Evolutionary conservation across 2,797 vertebrate species (phyloP).

Genomic region (Menidia menidia): DNA sequence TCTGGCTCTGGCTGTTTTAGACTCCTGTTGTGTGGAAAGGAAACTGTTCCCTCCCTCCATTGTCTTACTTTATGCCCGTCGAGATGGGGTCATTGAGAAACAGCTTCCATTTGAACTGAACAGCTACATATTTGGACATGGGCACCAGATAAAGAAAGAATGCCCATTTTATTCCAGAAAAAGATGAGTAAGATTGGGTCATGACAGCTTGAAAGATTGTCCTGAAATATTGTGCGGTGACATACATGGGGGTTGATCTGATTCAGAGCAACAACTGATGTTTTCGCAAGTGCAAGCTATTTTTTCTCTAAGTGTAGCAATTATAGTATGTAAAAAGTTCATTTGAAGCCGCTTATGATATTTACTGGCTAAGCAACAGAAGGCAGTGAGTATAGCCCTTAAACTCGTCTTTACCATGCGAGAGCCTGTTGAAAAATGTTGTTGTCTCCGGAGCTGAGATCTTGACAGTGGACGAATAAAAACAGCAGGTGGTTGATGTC

Average conservation of each 20-base stretch:
- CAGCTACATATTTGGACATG: slow-evolving; percentile 14
- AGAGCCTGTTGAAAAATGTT: background rate
- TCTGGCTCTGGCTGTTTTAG: slow-evolving; percentile 34
- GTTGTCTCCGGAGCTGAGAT: background rate
- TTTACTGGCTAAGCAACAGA: background rate
- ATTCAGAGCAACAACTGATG: background rate
- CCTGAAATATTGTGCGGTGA: background rate
- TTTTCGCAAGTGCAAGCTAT: background rate
- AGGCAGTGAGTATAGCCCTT: slow-evolving; percentile 6
- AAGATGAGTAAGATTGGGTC: background rate
- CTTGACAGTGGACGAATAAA: slow-evolving; percentile 1
- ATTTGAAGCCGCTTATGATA: background rate
- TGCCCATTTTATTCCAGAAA: background rate
- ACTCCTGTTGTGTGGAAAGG: slow-evolving; percentile 54
- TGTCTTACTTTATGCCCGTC: slow-evolving; percentile 55
- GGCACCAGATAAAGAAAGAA: background rate
- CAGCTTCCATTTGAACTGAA: slow-evolving; percentile 26
- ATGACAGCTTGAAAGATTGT: background rate
- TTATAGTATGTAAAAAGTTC: background rate
- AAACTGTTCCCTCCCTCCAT: slow-evolving; percentile 62
- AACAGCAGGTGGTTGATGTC: slow-evolving; percentile 16
- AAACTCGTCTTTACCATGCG: background rate
- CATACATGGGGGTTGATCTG: background rate
- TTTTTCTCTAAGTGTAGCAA: background rate
- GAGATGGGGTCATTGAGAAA: slow-evolving; percentile 31